Percentiles rank a stretch among this genome's conserved stretches.
Conservation (phyloP, 2,113 vertebrate species). For the Atractosteus spatula region DNA sequence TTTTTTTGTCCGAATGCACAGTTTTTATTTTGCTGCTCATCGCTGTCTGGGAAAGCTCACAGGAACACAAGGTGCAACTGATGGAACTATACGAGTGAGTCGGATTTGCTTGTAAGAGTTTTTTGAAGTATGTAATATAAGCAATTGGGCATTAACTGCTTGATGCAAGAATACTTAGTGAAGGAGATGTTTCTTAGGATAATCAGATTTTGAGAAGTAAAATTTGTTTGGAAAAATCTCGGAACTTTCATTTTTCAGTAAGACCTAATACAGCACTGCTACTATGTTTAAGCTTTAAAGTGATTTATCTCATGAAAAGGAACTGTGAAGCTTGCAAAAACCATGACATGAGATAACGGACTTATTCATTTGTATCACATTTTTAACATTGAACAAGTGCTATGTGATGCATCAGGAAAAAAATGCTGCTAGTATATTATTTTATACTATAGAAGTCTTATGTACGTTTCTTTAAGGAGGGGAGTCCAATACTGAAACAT, state of each 20-base stretch:
- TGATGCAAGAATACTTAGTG: neutral
- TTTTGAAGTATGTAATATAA: neutral
- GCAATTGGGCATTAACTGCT: neutral
- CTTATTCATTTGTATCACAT: constrained; percentile 3
- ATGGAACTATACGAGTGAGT: neutral
- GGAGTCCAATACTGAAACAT: neutral
- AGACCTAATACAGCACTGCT: constrained; percentile 3
- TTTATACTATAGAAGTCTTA: neutral
- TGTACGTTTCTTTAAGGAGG: neutral
- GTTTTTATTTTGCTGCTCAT: constrained; percentile 7
- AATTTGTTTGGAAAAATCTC: neutral
- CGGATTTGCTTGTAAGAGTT: neutral
- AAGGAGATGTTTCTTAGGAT: neutral
- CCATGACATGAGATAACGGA: neutral
- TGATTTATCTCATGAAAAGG: too few species aligned
- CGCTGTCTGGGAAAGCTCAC: neutral
- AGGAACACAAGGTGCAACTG: constrained; percentile 19
- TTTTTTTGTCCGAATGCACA: constrained; percentile 34
- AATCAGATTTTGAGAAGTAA: neutral
- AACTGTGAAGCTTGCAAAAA: too few species aligned
- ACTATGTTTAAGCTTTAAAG: too few species aligned
- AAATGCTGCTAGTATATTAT: neutral
- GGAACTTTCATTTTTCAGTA: neutral
- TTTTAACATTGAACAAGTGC: neutral
- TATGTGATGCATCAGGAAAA: constrained; percentile 10